Conservation (phyloP, 2,797 vertebrate genomes). For the Liparis tanakae region DNA sequence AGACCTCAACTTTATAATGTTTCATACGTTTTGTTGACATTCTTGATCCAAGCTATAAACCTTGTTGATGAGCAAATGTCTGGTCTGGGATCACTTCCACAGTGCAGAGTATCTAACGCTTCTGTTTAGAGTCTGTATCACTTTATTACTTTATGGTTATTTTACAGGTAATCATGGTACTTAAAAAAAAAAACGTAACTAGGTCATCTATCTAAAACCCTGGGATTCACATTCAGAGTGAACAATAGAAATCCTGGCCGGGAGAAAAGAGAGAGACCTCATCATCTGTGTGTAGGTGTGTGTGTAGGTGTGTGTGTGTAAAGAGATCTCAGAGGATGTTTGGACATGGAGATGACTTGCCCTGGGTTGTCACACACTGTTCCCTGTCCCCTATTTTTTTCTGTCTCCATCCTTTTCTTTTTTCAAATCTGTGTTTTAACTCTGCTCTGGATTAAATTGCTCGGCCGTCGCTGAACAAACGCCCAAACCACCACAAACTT, state of each 20-base stretch:
- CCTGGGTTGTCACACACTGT: constrained; percentile 41
- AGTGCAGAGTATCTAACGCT: background rate
- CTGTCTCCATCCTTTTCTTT: constrained; percentile 9
- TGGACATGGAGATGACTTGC: constrained; percentile 61
- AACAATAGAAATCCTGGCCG: constrained; percentile 71
- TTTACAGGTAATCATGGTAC: constrained; percentile 4
- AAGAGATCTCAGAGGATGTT: constrained; percentile 58
- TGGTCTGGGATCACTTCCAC: background rate
- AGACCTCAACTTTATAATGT: background rate
- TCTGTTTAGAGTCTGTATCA: background rate
- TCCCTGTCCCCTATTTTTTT: constrained; percentile 9
- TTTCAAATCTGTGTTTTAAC: constrained; percentile 34
- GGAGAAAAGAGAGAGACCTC: constrained; percentile 45
- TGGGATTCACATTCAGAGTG: constrained; percentile 65
- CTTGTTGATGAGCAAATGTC: background rate
- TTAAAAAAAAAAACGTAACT: constrained; percentile 50
- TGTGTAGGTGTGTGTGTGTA: constrained; percentile 13
- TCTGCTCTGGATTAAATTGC: background rate
- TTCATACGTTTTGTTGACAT: background rate
- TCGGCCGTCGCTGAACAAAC: background rate
- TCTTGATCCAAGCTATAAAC: background rate
- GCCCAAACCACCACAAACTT: background rate
- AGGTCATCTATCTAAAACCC: constrained; percentile 60
- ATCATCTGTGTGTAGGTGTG: constrained; percentile 42
- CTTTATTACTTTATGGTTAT: background rate